Conservation (phyloP, 2,797 vertebrate genomes). For the Synanceia verrucosa region DNA sequence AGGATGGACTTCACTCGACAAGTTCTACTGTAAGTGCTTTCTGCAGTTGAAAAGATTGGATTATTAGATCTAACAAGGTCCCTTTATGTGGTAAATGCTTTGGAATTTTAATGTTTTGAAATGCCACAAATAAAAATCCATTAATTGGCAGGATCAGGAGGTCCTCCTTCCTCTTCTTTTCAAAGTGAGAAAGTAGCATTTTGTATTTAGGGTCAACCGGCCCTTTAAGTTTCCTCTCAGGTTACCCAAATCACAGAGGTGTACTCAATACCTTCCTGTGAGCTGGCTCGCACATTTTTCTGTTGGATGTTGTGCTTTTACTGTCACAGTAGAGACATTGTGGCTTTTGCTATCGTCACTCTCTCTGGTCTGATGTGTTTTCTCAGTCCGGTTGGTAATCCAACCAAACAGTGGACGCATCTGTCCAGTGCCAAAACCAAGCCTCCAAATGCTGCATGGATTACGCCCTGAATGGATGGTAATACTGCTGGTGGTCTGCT, state of each 20-base stretch:
- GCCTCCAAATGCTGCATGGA: constrained; percentile 72
- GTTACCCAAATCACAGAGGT: neutral
- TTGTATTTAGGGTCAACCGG: neutral
- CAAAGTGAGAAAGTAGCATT: constrained; percentile 2
- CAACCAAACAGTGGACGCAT: constrained; percentile 69
- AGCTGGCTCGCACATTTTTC: neutral
- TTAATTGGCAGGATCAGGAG: neutral
- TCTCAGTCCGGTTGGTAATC: constrained; percentile 76
- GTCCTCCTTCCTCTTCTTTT: neutral
- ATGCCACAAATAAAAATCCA: neutral
- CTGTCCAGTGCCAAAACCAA: constrained; percentile 68
- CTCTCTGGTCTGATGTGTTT: constrained; percentile 63
- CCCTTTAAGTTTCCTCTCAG: constrained; percentile 4
- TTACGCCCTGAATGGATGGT: constrained; percentile 69
- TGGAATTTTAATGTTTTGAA: neutral
- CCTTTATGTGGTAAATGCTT: neutral
- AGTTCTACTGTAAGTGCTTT: neutral
- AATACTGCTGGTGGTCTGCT: constrained; percentile 58
- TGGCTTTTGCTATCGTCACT: constrained; percentile 36
- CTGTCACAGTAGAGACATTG: constrained; percentile 25
- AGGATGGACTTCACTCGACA: too few species aligned
- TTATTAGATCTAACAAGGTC: neutral
- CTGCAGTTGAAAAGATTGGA: neutral
- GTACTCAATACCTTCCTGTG: constrained; percentile 7
- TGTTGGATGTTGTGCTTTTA: constrained; percentile 27